phyloP scores from a whole-genome alignment of 2,888 invertebrate species.

The Drosophila cognata region DNA sequence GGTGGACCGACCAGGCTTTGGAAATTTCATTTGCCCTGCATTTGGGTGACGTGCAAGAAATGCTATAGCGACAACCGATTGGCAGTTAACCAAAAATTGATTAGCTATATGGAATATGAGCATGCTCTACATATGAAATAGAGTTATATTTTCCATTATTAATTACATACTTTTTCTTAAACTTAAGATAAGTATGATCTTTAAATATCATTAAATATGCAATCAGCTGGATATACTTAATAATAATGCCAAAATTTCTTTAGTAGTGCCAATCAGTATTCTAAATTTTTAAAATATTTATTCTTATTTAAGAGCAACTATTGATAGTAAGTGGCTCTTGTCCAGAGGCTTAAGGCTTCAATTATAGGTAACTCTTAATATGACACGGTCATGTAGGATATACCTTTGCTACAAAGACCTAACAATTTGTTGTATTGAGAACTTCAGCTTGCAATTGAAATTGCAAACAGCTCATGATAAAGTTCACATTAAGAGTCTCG shows the following conservation, averaged over 20 bases:
- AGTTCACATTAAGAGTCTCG: constrained; percentile 84
- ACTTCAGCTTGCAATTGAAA: constrained; percentile 52
- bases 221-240: neutral
- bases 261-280: neutral
- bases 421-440: neutral
- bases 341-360: neutral
- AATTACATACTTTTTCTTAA: neutral
- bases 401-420: neutral
- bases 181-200: neutral
- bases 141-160: fast-evolving
- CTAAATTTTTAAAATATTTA: neutral
- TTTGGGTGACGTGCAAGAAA: constrained; percentile 35
- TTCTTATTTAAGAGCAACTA: neutral
- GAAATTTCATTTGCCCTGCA: constrained; percentile 43
- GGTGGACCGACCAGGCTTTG: constrained; percentile 52
- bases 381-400: constrained; percentile 12
- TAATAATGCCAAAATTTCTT: neutral
- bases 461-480: constrained; percentile 78
- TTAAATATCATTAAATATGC: neutral
- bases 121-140: constrained; percentile 12
- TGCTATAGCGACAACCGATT: constrained; percentile 12
- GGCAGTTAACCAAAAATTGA: constrained; percentile 11
- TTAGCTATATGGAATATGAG: neutral
- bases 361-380: neutral
- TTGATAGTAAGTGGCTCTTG: too few species aligned